phyloP scores from a whole-genome alignment of 64 coral and sea anemone species.

The Stylophora pistillata region DNA sequence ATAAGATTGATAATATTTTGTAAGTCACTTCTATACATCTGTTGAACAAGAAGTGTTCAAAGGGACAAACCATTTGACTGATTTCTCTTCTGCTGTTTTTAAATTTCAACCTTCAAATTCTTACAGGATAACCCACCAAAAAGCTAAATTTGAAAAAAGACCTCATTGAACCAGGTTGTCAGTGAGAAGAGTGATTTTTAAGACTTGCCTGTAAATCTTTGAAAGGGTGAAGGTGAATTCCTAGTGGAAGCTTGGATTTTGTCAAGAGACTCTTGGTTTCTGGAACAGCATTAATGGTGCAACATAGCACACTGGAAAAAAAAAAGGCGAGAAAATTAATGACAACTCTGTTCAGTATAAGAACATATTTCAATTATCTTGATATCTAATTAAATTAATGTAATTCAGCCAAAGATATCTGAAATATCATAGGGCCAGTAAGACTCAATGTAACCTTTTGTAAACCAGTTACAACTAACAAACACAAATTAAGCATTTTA shows the following conservation, averaged over 20 bases:
- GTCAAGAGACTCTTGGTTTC: slow-evolving; percentile 92
- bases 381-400: neutral
- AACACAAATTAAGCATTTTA: too few relatives aligned
- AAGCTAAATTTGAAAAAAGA: too few relatives aligned
- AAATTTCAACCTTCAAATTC: too few relatives aligned
- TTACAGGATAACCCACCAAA: too few relatives aligned
- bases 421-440: neutral
- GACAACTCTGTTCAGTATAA: neutral
- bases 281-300: slow-evolving; percentile 86
- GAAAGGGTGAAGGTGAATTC: slow-evolving; percentile 95
- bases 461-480: too few relatives aligned
- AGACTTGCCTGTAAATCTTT: slow-evolving; percentile 85
- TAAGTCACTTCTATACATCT: too few relatives aligned
- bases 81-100: too few relatives aligned
- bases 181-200: too few relatives aligned
- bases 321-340: neutral
- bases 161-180: too few relatives aligned
- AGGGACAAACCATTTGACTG: neutral
- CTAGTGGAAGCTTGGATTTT: slow-evolving; percentile 91
- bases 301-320: slow-evolving; percentile 79
- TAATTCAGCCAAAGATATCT: neutral
- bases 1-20: neutral
- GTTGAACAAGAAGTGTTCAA: neutral
- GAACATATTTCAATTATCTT: neutral
- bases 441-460: too few relatives aligned